These are phyloP conservation scores for Phenacoccus solenopsis DNA, from an alignment of 1,140 invertebrate species.

Conservation along the genomic window DNA sequence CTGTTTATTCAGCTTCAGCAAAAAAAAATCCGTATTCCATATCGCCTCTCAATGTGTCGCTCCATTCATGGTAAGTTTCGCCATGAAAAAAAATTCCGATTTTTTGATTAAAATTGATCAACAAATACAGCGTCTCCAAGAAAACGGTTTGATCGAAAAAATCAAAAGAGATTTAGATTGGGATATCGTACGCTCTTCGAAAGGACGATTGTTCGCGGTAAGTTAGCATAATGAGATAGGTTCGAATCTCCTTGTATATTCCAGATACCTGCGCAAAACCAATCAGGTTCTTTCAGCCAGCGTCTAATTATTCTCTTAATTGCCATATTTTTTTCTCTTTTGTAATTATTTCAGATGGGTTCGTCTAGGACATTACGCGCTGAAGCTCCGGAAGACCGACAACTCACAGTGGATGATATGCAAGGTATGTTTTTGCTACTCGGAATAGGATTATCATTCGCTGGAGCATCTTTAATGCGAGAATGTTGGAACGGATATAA, in stretches of 20 bases:
- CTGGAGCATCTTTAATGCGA: constrained; percentile 28
- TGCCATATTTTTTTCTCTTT: too few relatives aligned
- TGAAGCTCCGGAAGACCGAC: constrained; percentile 44
- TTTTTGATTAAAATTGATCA: constrained; percentile 21
- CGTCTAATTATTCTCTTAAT: too few relatives aligned
- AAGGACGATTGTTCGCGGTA: background rate
- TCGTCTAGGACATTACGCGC: background rate
- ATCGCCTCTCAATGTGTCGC: background rate
- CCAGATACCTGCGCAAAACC: too few relatives aligned
- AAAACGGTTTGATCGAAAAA: constrained; percentile 50
- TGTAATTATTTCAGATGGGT: background rate
- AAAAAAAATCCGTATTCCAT: background rate
- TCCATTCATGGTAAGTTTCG: background rate
- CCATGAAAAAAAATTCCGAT: background rate
- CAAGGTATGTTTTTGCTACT: constrained; percentile 65
- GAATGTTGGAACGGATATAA: constrained; percentile 23
- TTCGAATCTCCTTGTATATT: background rate
- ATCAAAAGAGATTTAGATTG: constrained; percentile 51
- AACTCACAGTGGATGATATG: constrained; percentile 54
- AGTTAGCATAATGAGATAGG: background rate
- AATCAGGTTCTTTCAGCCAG: too few relatives aligned
- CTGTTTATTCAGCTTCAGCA: background rate
- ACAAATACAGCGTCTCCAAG: constrained; percentile 43
- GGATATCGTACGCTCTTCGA: constrained; percentile 38
- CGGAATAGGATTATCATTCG: constrained; percentile 48